These are phyloP conservation scores for Mus pahari DNA, from an alignment of 2,113 vertebrate species.

Conservation along the genomic window DNA sequence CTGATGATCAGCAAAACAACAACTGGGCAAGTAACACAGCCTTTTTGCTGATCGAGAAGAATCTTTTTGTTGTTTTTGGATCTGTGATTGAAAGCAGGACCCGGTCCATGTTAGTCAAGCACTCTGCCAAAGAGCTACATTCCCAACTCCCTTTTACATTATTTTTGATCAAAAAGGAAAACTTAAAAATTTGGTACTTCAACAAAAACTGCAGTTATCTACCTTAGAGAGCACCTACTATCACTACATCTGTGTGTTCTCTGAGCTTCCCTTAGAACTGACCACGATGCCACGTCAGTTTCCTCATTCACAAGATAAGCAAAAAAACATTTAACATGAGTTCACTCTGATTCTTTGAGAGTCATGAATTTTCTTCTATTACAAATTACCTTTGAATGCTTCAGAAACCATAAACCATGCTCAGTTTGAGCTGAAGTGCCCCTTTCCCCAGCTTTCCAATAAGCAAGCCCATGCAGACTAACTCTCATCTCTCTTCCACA, in stretches of 20 bases:
- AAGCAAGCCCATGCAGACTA: not conserved
- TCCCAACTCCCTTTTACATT: not conserved
- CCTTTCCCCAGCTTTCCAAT: not conserved
- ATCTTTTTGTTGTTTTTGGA: not conserved
- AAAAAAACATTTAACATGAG: not conserved
- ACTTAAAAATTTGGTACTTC: not conserved
- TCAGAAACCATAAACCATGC: not conserved
- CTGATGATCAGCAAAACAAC: not conserved
- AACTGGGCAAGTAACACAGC: not conserved
- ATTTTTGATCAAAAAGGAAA: not conserved
- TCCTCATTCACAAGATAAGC: slow-evolving; percentile 25
- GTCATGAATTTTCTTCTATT: not conserved
- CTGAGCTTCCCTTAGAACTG: not conserved
- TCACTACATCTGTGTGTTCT: not conserved
- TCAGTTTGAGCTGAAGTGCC: not conserved
- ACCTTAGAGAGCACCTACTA: not conserved
- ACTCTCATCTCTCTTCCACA: slow-evolving; percentile 14
- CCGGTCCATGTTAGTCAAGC: not conserved
- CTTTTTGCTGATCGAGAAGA: not conserved
- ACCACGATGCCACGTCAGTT: not conserved
- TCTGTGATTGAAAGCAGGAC: not conserved
- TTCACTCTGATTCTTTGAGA: slow-evolving; percentile 23
- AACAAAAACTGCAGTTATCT: not conserved
- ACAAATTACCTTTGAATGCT: slow-evolving; percentile 44
- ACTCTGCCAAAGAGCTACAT: not conserved